Evolutionary conservation across 2,888 invertebrate genomes (phyloP), one percentile per base, ranked within the genome.

Genomic region (Amphipyra berbera): DNA sequence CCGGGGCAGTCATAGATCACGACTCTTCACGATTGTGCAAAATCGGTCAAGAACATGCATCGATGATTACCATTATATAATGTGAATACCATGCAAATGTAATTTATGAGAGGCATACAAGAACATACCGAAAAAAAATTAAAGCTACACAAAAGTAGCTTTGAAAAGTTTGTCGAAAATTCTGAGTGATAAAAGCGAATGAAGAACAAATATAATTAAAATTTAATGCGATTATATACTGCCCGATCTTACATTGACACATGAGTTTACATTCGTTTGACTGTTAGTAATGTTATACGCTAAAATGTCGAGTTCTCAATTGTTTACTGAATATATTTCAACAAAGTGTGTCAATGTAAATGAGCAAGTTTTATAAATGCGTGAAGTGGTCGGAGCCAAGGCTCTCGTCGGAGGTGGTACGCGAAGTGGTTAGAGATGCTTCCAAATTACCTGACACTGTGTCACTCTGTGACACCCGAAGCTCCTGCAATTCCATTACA

Each of bases 391-490:
- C 87, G 15, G 94, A 94, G 82, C 84, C 87, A 55, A 94, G 81
- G 70, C 91, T 93, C 66, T 90, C 94, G 63, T 86, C 83, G 40
- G 94, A 95, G 74, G 94, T 93, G 82, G 94, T 91, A 73, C 90
- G 90, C 84, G 96, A 95, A 78, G 94, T 93, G 86, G 95, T 91
- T 86, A 94, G 90, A 55, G 89, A 87, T 78, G 89, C 89, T 80
- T 92, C 92, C 88, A 96, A 95, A 85, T 95, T 96, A 88, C 96
- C 96, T 88, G 96, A 96, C 72, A 96, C 94, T 76, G 95, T 95
- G 82, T 96, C 96, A 84, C 95, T 95, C 84, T 93, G 96, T 63
- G 93, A 95, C 67, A 93, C 94, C 9, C 94, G 90, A 27, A 93
- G 83, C 70, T 95, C 95, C 77, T 95, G 94, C 70, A 95, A 84